phyloP scores from a whole-genome alignment of 2,888 invertebrate species.

The Eupithecia subfuscata region DNA sequence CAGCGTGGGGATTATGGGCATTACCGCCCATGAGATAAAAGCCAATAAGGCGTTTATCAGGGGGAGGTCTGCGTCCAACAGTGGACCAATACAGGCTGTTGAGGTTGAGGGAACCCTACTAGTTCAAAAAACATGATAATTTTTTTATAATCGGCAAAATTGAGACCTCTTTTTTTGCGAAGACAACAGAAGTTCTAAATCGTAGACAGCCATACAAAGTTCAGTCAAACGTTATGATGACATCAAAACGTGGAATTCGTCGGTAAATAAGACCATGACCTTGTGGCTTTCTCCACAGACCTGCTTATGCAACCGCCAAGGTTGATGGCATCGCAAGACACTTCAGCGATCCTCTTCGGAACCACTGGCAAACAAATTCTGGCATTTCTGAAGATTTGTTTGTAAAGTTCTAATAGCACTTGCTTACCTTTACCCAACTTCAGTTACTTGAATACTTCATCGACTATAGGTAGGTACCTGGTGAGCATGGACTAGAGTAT shows the following conservation, averaged over 20 bases:
- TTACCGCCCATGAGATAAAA: too few species aligned
- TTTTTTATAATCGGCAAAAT: background rate
- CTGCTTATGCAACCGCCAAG: slow-evolving; percentile 38
- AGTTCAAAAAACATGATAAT: background rate
- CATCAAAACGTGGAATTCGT: slow-evolving; percentile 14
- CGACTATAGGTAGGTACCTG: background rate
- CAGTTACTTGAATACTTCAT: background rate
- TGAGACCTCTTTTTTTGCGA: background rate
- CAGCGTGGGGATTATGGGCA: too few species aligned
- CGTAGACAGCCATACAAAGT: background rate
- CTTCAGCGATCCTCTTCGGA: background rate
- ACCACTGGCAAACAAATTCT: background rate
- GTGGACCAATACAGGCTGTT: too few species aligned
- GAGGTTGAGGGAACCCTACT: too few species aligned
- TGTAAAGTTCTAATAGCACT: background rate
- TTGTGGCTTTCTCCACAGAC: slow-evolving; percentile 43
- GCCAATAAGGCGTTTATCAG: too few species aligned
- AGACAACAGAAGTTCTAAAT: background rate
- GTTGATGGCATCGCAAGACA: slow-evolving; percentile 16
- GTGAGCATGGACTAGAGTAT: too few species aligned
- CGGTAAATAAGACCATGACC: slow-evolving; percentile 42
- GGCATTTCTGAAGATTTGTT: slow-evolving; percentile 4
- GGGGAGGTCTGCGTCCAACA: too few species aligned
- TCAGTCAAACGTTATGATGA: background rate
- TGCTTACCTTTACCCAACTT: background rate